phyloP scores from a whole-genome alignment of 2,888 invertebrate genomes.

The Spodoptera littoralis region DNA sequence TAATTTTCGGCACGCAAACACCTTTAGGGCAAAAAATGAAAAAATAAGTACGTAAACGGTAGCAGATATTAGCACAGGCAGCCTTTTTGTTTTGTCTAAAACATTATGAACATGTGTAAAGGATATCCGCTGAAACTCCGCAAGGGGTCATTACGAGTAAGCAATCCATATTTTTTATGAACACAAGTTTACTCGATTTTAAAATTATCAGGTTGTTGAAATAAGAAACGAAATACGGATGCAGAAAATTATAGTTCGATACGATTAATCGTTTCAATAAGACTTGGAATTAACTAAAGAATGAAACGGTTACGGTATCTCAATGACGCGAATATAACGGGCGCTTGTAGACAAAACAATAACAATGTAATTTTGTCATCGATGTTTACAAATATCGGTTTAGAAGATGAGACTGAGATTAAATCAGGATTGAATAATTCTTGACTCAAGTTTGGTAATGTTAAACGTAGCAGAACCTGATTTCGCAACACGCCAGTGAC shows the following conservation, averaged over 20 bases:
- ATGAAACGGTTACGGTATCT: conserved; percentile 2
- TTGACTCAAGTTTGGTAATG: conserved; percentile 10
- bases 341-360: conserved; percentile 5
- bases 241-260: conserved; percentile 44
- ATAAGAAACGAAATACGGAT: conserved; percentile 38
- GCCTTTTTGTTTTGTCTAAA: conserved; percentile 76
- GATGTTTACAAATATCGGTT: not conserved
- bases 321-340: conserved; percentile 9
- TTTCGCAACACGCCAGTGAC: conserved; percentile 7
- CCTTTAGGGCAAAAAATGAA: conserved; percentile 63
- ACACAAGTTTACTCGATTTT: conserved; percentile 52
- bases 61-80: conserved; percentile 66
- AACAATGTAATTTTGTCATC: conserved; percentile 8
- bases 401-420: not conserved
- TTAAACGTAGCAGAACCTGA: conserved; percentile 8
- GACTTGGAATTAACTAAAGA: not conserved
- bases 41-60: conserved; percentile 72
- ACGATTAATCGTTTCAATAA: conserved; percentile 11
- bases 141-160: conserved; percentile 79
- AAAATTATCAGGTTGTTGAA: conserved; percentile 52
- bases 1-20: conserved; percentile 85
- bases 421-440: not conserved
- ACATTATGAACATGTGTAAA: conserved; percentile 69
- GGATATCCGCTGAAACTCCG: conserved; percentile 82
- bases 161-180: conserved; percentile 70